phyloP scores from a whole-genome alignment of 2,797 vertebrate genomes.

The Podarcis lilfordi region DNA sequence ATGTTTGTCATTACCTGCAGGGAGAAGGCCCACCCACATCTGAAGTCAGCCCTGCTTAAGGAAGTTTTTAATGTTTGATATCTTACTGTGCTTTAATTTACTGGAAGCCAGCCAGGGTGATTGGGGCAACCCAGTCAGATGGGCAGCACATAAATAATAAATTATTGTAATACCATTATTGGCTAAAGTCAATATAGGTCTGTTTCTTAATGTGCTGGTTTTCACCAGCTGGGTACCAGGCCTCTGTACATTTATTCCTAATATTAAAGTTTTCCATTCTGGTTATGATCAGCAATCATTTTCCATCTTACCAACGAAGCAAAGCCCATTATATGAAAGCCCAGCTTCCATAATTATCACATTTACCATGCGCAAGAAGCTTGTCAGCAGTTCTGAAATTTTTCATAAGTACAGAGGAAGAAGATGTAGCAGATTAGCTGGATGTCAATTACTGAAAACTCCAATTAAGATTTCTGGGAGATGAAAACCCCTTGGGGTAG shows the following conservation, averaged over 20 bases:
- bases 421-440: conserved; percentile 54
- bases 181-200: conserved; percentile 26
- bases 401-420: conserved; percentile 52
- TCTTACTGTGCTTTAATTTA: too few relatives aligned
- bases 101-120: too few relatives aligned
- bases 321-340: background rate
- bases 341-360: conserved; percentile 49
- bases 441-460: conserved; percentile 57
- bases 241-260: background rate
- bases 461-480: conserved; percentile 66
- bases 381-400: conserved; percentile 53
- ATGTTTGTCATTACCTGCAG: too few relatives aligned
- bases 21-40: too few relatives aligned
- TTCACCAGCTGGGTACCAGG: background rate
- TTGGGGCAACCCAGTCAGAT: too few relatives aligned
- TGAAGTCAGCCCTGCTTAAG: too few relatives aligned
- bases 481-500: conserved; percentile 47
- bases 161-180: too few relatives aligned
- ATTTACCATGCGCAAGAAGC: conserved; percentile 27
- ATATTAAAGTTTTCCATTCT: conserved; percentile 8
- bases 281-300: conserved; percentile 32
- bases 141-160: too few relatives aligned
- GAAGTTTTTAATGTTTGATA: too few relatives aligned
- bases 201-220: background rate
- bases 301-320: conserved; percentile 15